These are phyloP conservation scores for Falco rusticolus DNA, from an alignment of 2,797 vertebrate genomes.

Conservation along the genomic window DNA sequence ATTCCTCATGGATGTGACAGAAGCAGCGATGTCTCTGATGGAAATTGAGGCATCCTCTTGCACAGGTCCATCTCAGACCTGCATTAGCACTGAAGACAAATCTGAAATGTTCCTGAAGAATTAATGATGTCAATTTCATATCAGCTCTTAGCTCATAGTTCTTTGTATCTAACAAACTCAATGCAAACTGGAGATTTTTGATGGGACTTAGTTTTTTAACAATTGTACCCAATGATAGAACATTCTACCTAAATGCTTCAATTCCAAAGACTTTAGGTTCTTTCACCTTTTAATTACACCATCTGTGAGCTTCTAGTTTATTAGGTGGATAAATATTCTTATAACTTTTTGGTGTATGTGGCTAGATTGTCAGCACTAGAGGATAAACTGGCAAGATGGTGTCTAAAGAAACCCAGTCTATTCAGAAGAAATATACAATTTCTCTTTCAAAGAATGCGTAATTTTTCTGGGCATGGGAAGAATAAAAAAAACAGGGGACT, in stretches of 20 bases:
- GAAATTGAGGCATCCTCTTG: too few species aligned
- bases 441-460: background rate
- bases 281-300: background rate
- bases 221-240: background rate
- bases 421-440: background rate
- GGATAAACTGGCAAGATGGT: background rate
- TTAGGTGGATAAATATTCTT: background rate
- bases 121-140: background rate
- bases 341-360: background rate
- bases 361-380: background rate
- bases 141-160: background rate
- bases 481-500: background rate
- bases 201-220: background rate
- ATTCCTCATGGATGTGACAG: background rate
- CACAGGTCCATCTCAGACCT: background rate
- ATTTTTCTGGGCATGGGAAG: background rate
- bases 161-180: background rate
- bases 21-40: background rate
- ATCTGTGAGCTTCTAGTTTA: background rate
- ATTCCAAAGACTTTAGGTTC: background rate
- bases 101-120: background rate
- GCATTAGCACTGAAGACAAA: background rate
- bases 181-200: background rate
- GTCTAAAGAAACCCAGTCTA: background rate
- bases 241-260: background rate